phyloP scores from a whole-genome alignment of 1,140 invertebrate genomes.

The Rhysida immarginata region DNA sequence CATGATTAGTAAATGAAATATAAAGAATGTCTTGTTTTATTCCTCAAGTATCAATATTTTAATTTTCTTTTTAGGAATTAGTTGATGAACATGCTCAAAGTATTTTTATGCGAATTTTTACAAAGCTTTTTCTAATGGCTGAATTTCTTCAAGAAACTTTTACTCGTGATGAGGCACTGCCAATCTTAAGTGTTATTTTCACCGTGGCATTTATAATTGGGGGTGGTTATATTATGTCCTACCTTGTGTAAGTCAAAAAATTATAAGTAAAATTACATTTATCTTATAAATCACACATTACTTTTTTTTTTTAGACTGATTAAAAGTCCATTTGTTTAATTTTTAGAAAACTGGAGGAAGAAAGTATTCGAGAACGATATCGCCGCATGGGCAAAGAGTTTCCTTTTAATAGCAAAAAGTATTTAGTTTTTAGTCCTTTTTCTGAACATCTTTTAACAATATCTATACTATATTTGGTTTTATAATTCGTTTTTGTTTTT shows the following conservation, averaged over 20 bases:
- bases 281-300: constrained; percentile 11
- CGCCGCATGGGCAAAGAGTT: not conserved
- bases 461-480: not conserved
- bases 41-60: constrained; percentile 5
- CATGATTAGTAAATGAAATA: too few relatives aligned
- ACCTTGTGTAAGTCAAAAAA: constrained; percentile 54
- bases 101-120: constrained; percentile 50
- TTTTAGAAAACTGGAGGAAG: constrained; percentile 56
- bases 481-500: too few relatives aligned
- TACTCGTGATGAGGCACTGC: constrained; percentile 62
- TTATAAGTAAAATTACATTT: constrained; percentile 2
- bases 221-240: constrained; percentile 74
- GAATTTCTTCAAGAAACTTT: constrained; percentile 56
- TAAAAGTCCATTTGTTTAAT: constrained; percentile 3
- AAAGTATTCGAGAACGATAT: constrained; percentile 45
- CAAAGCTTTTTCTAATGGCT: constrained; percentile 46
- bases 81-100: constrained; percentile 57
- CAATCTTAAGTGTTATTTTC: constrained; percentile 60
- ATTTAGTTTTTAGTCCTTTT: not conserved
- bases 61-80: constrained; percentile 38
- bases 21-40: not conserved
- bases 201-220: constrained; percentile 63
- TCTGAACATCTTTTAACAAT: not conserved
- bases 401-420: too few relatives aligned
- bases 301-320: too few relatives aligned